These are phyloP conservation scores for Caerostris extrusa DNA, from an alignment of 1,140 invertebrate genomes.

Conservation along the genomic window DNA sequence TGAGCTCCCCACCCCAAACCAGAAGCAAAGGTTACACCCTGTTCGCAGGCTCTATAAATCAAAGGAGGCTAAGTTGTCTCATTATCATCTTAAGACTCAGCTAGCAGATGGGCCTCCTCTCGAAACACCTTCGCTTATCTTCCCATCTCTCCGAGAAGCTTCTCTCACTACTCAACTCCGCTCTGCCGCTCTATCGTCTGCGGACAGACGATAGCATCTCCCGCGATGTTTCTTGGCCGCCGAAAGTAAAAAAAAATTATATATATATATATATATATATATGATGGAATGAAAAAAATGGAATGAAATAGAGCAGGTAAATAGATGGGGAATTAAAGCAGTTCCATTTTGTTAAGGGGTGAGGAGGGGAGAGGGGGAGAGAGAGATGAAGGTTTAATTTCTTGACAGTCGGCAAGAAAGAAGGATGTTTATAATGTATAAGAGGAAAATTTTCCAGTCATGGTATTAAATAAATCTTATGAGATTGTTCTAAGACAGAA, in stretches of 20 bases:
- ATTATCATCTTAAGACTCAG: conserved; percentile 72
- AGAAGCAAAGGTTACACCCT: conserved; percentile 74
- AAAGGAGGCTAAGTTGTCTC: conserved; percentile 72
- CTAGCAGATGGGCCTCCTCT: conserved; percentile 45
- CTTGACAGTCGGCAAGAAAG: background rate
- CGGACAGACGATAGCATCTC: conserved; percentile 45
- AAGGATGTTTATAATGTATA: background rate
- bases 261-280: background rate
- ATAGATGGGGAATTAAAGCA: conserved; percentile 63
- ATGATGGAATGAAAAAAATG: background rate
- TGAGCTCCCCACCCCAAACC: conserved; percentile 29
- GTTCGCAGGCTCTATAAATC: conserved; percentile 63
- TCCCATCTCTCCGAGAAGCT: conserved; percentile 55
- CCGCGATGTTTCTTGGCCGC: background rate
- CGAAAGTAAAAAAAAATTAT: background rate
- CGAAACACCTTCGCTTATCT: conserved; percentile 73
- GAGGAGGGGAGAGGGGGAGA: background rate
- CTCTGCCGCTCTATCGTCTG: conserved; percentile 12
- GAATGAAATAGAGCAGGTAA: conserved; percentile 13
- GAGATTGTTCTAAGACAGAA: no score
- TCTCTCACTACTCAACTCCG: background rate
- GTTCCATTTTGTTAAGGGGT: background rate
- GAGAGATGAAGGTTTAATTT: conserved; percentile 38
- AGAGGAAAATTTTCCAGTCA: no score
- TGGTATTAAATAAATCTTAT: no score